Conservation (phyloP, 2,797 vertebrate genomes). For the Liparis tanakae region DNA sequence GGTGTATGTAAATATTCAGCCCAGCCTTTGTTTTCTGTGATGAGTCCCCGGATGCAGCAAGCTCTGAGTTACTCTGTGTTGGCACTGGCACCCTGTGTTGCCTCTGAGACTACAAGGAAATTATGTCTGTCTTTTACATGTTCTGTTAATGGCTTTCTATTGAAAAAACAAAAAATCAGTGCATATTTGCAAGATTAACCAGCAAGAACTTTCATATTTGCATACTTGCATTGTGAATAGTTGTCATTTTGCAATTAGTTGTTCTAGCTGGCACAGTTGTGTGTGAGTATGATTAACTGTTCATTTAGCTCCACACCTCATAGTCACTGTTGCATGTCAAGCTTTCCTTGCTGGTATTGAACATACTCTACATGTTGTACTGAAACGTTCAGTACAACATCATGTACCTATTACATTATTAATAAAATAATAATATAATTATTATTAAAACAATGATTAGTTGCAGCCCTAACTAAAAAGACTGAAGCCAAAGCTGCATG, state of each 20-base stretch:
- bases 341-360: neutral
- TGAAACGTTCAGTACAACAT: too few species aligned
- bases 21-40: constrained; percentile 58
- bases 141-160: neutral
- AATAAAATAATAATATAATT: too few species aligned
- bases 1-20: constrained; percentile 71
- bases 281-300: neutral
- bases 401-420: too few species aligned
- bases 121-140: constrained; percentile 11
- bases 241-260: constrained; percentile 9
- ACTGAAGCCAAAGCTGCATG: neutral
- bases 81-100: constrained; percentile 22
- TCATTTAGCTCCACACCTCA: neutral
- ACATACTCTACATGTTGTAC: neutral
- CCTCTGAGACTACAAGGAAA: constrained; percentile 24
- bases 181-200: neutral
- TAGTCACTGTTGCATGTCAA: neutral
- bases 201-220: neutral
- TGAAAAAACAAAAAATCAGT: too few species aligned
- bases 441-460: too few species aligned
- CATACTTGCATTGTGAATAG: constrained; percentile 7
- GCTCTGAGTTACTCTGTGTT: constrained; percentile 36
- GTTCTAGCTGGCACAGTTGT: neutral
- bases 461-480: neutral
- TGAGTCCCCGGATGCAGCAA: constrained; percentile 45